A percentile compares a stretch with the other conserved stretches of the same genome.
phyloP scores from a whole-genome alignment of 1,140 invertebrate genomes.

The Formica selysi region DNA sequence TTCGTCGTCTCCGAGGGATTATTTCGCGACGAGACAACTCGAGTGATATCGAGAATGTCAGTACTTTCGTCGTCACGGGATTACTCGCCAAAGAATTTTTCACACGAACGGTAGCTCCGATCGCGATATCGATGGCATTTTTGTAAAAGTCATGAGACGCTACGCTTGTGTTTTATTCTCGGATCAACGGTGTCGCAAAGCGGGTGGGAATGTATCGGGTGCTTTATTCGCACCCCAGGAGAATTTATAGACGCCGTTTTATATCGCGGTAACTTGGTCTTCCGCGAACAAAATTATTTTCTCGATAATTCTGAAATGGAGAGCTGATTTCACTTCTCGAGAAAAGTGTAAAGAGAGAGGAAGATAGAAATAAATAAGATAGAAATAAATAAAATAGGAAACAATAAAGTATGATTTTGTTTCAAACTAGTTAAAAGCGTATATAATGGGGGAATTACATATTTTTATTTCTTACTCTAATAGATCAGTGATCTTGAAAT shows the following conservation, averaged over 20 bases:
- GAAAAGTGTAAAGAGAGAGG: not conserved
- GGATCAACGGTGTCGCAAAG: slow-evolving; percentile 31
- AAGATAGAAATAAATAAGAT: not conserved
- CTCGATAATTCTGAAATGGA: slow-evolving; percentile 16
- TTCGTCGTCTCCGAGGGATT: slow-evolving; percentile 66
- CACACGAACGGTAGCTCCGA: slow-evolving; percentile 10
- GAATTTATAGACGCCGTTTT: slow-evolving; percentile 45
- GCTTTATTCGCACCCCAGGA: slow-evolving; percentile 20
- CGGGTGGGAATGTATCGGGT: slow-evolving; percentile 17
- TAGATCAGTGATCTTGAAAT: not conserved
- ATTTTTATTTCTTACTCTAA: not conserved
- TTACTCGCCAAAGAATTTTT: slow-evolving; percentile 57
- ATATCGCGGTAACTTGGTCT: slow-evolving; percentile 10
- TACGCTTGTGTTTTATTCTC: slow-evolving; percentile 52
- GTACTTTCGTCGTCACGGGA: slow-evolving; percentile 40
- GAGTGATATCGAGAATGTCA: slow-evolving; percentile 65
- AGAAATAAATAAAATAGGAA: too few species aligned
- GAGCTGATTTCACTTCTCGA: not conserved
- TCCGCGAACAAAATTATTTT: slow-evolving; percentile 35
- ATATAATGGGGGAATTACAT: not conserved
- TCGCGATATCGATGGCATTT: slow-evolving; percentile 47
- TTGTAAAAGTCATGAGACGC: slow-evolving; percentile 57
- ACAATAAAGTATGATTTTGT: not conserved
- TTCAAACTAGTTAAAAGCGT: not conserved
- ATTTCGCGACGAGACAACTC: slow-evolving; percentile 63